Conservation (phyloP, 1,140 invertebrate species). For the Gonioctena quinquepunctata region DNA sequence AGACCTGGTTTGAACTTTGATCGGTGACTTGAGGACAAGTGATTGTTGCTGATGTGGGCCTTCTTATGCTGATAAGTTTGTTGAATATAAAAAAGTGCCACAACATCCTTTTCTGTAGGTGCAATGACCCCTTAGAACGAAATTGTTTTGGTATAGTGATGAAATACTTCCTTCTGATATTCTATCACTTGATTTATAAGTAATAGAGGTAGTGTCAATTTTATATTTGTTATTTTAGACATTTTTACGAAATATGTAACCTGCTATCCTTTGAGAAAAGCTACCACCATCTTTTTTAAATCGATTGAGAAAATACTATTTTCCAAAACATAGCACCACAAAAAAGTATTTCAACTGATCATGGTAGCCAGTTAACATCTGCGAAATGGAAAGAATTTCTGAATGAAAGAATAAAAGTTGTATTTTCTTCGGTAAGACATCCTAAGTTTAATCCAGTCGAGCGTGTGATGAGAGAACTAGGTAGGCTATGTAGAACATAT, state of each 20-base stretch:
- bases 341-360: background rate
- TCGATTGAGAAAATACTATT: background rate
- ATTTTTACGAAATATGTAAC: background rate
- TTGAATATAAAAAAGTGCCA: no score
- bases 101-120: no score
- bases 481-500: background rate
- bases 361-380: background rate
- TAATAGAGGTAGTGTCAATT: slow-evolving; percentile 28
- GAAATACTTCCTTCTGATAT: no score
- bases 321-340: background rate
- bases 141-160: no score
- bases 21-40: no score
- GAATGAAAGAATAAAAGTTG: background rate
- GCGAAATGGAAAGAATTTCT: background rate
- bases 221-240: slow-evolving; percentile 22
- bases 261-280: background rate
- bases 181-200: slow-evolving; percentile 41
- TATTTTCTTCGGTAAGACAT: background rate
- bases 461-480: background rate
- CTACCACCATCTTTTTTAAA: background rate
- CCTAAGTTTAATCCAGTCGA: background rate
- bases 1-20: no score
- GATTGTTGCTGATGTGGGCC: no score
- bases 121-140: no score
- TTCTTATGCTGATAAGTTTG: no score